Base-by-base conservation (phyloP, 37 sponge, comb jelly and placozoan genomes). In the Lycopodina hypogea region DNA sequence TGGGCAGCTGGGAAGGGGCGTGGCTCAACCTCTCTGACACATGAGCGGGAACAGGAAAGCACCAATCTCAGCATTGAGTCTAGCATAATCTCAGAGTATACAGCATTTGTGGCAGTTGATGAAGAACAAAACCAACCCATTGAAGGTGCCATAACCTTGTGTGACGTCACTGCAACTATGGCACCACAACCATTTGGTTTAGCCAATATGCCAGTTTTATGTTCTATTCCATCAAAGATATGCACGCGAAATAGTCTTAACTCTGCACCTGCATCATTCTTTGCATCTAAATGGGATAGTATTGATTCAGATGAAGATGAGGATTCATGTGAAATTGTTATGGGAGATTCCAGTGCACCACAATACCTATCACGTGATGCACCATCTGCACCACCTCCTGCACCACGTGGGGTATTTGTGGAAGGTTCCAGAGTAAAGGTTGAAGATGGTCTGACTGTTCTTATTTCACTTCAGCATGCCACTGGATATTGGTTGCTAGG, bases 61-160 rank as follows among this genome's bases (percentile, higher is more conserved):
- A 60, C 85, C 23, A 52, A 70, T 63, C 76, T 91, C 55, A 91
- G 92, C 57, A 73, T 82, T 52, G 92, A 86, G 64, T 69, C 64
- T 26, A 78, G 80, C 79, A 87, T 90, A 6, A 58, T 90, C 36
- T 91, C 92, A 36, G 50, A 60, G 21, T 72, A 83, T 84, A 90
- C 91, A 24, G 91, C 88, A 6, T 90, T 69, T 65, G 57, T 91
- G 48, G 92, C 92, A 30, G 68, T 91, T 18, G 92, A 91, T 75
- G 88, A 83, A 39, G 82, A 85, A 36, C 71, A 73, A 56, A 51
- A 72, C 61, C 67, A 81, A 29, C 90, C 90, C 19, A 76, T 90
- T 0, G 68, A 81, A 48, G 90, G 90, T 17, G 73, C 86, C 24
- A 69, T 90, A 56, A 72, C 84, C 72, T 68, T 69, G 1, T 89